These are phyloP conservation scores for Microctonus hyperodae DNA, from an alignment of 2,888 invertebrate species.

Conservation along the genomic window DNA sequence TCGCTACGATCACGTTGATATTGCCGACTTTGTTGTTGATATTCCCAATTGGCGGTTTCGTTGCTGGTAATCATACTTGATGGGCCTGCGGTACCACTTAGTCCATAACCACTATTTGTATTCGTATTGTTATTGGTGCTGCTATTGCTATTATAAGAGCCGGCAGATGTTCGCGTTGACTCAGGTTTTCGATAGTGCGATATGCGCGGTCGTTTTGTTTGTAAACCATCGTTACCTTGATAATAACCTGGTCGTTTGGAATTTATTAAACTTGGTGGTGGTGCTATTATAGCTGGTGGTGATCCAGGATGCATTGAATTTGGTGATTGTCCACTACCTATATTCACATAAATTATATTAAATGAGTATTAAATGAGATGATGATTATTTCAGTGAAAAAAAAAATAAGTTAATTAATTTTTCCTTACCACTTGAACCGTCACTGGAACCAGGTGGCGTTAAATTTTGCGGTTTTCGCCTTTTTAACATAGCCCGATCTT, in stretches of 20 bases:
- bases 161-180: conserved; percentile 57
- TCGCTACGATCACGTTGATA: conserved; percentile 48
- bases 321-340: conserved; percentile 80
- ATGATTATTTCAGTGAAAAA: neutral
- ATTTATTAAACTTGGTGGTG: conserved; percentile 65
- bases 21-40: conserved; percentile 33
- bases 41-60: conserved; percentile 26
- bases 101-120: conserved; percentile 45
- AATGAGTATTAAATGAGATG: neutral
- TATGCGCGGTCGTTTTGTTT: conserved; percentile 83
- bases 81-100: conserved; percentile 42
- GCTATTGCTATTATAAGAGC: conserved; percentile 44
- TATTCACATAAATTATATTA: neutral
- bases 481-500: conserved; percentile 87
- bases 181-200: conserved; percentile 79
- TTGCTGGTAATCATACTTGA: conserved; percentile 36
- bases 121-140: conserved; percentile 34
- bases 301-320: conserved; percentile 77
- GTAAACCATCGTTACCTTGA: conserved; percentile 68
- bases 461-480: conserved; percentile 90
- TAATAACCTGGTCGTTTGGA: conserved; percentile 72
- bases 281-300: conserved; percentile 67
- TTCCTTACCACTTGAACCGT: conserved; percentile 70
- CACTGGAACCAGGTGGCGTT: conserved; percentile 87
- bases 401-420: neutral